Evolutionary conservation across 2,113 vertebrate species (phyloP).

Genomic region (Pipra filicauda): DNA sequence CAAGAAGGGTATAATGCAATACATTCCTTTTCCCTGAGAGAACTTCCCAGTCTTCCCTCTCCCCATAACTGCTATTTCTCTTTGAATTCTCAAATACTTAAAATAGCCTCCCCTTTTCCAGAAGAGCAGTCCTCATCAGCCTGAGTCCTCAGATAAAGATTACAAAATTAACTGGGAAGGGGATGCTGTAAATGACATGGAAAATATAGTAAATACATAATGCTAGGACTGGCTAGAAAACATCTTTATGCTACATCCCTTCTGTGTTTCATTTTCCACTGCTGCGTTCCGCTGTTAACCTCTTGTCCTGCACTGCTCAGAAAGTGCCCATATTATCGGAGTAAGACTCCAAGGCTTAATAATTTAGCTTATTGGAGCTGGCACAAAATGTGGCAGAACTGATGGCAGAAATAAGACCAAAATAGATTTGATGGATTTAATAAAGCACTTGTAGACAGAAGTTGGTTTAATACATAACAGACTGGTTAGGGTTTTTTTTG

Average conservation of each 20-base stretch:
- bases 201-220: not conserved
- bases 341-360: not conserved
- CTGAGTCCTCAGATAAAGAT: not conserved
- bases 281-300: not conserved
- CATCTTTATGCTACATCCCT: not conserved
- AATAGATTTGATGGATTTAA: conserved; percentile 59
- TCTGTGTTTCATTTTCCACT: not conserved
- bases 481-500: not conserved
- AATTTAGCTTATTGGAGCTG: conserved; percentile 33
- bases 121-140: not conserved
- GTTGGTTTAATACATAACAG: not conserved
- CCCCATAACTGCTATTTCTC: not conserved
- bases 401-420: conserved; percentile 36
- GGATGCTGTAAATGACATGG: not conserved
- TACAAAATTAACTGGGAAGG: not conserved
- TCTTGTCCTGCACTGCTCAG: conserved; percentile 2
- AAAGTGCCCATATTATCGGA: conserved; percentile 1
- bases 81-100: not conserved
- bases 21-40: not conserved
- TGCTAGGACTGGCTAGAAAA: not conserved
- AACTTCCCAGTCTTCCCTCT: not conserved
- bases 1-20: not conserved
- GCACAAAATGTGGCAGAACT: conserved; percentile 28
- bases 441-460: conserved; percentile 20
- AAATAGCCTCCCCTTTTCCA: not conserved